phyloP scores from a whole-genome alignment of 2,888 invertebrate species.

The Koerneria pararmatus region DNA sequence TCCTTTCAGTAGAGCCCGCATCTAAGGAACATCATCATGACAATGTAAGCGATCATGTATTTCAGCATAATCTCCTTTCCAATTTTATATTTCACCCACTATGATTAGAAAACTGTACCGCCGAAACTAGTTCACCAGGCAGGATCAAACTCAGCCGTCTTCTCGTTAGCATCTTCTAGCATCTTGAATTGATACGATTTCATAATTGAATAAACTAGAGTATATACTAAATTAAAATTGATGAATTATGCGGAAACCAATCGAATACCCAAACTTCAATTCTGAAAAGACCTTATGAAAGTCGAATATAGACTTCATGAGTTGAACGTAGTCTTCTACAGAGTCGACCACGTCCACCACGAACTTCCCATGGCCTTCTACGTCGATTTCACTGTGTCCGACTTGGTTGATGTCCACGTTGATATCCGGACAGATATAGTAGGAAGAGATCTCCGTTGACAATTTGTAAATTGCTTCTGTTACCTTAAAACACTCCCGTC shows the following conservation, averaged over 20 bases:
- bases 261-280: too few relatives aligned
- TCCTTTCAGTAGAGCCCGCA: slow-evolving; percentile 72
- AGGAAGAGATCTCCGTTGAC: slow-evolving; percentile 75
- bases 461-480: slow-evolving; percentile 83
- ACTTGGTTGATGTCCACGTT: slow-evolving; percentile 74
- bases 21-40: neutral
- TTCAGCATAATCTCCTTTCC: too few relatives aligned
- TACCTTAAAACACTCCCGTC: slow-evolving; percentile 39
- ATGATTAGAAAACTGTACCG: too few relatives aligned
- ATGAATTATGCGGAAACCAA: too few relatives aligned
- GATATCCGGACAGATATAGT: slow-evolving; percentile 76
- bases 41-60: neutral
- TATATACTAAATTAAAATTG: neutral
- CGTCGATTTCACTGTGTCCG: slow-evolving; percentile 27
- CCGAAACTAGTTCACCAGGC: neutral
- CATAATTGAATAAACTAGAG: neutral
- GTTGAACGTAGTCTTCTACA: slow-evolving; percentile 78
- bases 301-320: slow-evolving; percentile 96
- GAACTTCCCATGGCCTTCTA: slow-evolving; percentile 70
- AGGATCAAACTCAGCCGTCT: neutral
- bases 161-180: neutral
- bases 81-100: too few relatives aligned
- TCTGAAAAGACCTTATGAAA: slow-evolving; percentile 66
- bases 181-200: slow-evolving; percentile 2
- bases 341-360: slow-evolving; percentile 84